Evolutionary conservation across 1,140 invertebrate genomes (phyloP), one percentile per base, ranked within the genome.

Genomic region (Agrilus planipennis): DNA sequence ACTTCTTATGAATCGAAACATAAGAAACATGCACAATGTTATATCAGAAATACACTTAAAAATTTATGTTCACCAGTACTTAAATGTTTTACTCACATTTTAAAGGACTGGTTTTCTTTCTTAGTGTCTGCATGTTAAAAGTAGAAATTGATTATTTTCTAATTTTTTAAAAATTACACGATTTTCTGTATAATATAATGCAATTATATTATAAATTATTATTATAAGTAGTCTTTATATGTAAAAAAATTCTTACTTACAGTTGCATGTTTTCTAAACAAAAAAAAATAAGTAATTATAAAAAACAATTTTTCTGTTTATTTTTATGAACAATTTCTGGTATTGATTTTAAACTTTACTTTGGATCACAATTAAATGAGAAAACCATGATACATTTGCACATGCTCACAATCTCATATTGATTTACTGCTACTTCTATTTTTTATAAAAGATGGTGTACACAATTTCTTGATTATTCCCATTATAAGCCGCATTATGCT

Each of bases 21-120:
- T 35, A 32, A 32, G 21, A 31, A 12, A 39, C 12, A 10, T 31
- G 4, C 7, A 14, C 7, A 30, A 16, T 36, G 29, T 14, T 14
- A 10, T 22, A 21, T 5, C 2, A 15, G 11, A 35, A 10, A 34
- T 41, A 21, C 2, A 41, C 12, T 5, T 10, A 18, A n/a, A 23
- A 10, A 28, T 39, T 25, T 12, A 27, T 14, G 2, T 15, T 14
- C n/a, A n/a, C 15, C 14, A n/a, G 10, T 27, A 27, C 16, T 11
- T 21, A 41, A 41, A 25, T 5, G 22, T 6, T 6, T 5, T 64
- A 85, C 84, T 85, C 71, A 88, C 84, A 84, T 76, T 87, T 87
- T 67, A 81, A 80, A 59, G 84, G 84, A 67, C 83, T 87, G 56
- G 81, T 85, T 73, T 83, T 86, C 71, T 86, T 87, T 54, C 84